These are phyloP conservation scores for Dicentrarchus labrax DNA, from an alignment of 2,113 vertebrate species.

Conservation along the genomic window DNA sequence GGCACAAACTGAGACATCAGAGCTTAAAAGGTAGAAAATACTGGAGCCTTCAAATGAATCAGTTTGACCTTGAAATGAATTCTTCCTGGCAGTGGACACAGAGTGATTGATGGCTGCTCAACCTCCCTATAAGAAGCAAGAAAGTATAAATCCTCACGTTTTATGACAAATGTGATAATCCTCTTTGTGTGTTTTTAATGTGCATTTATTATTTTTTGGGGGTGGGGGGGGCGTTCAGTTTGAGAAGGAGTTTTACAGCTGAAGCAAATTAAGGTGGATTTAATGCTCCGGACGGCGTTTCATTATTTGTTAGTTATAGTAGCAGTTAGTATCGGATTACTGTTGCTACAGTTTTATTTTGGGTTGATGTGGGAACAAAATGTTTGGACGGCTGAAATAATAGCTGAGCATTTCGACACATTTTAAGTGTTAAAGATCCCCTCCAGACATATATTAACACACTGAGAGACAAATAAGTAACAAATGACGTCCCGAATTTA, in stretches of 20 bases:
- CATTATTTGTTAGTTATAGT: not conserved
- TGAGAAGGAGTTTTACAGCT: conserved; percentile 1
- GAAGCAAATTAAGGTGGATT: conserved; percentile 24
- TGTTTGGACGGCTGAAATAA: not conserved
- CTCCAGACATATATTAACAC: too few relatives aligned
- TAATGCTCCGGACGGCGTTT: not conserved
- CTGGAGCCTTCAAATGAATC: conserved; percentile 22
- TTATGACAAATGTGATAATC: conserved; percentile 5
- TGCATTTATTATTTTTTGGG: not conserved
- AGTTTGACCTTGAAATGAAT: conserved; percentile 34
- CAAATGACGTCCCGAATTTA: too few relatives aligned
- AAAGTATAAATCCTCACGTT: not conserved
- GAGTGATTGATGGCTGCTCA: conserved; percentile 30
- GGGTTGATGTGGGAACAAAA: not conserved
- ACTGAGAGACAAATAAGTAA: too few relatives aligned
- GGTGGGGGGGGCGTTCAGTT: not conserved
- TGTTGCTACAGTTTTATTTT: not conserved
- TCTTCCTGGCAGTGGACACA: conserved; percentile 4
- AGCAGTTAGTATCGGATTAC: not conserved
- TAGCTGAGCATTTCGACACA: not conserved
- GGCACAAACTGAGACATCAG: not conserved
- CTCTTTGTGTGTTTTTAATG: conserved; percentile 4
- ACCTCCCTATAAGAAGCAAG: not conserved
- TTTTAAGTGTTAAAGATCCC: too few relatives aligned
- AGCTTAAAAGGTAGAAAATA: not conserved